Base-by-base conservation (phyloP, 2,113 vertebrate genomes). In the Campylorhamphus procurvoides region DNA sequence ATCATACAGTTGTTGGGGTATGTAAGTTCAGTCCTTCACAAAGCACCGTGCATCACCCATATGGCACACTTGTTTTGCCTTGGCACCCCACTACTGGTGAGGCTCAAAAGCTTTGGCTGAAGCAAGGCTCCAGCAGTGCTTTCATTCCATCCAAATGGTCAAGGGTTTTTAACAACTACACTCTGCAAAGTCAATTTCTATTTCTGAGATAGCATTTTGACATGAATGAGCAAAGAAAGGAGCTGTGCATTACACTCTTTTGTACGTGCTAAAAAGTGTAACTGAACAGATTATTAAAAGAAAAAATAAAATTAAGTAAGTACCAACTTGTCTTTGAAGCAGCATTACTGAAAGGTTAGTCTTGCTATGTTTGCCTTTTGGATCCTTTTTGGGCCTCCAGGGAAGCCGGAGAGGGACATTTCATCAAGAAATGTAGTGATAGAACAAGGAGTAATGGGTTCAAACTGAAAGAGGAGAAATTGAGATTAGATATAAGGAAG, bases 1-100 rank as follows among this genome's bases (percentile, higher is more conserved):
- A 73, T 78, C 53, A 2, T 28, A 25, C 67, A 60, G 42, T 12
- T 84, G 33, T 13, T 42, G 67, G 40, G 58, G 68, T 77, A 33
- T 50, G 55, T 80, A 93, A 81, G 86, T 64, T 62, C 3, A n/a
- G 31, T 24, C 56, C 53, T 82, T 63, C 18, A 89, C 67, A 83
- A 79, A 79, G 62, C 1, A 0, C 6, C 0, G 0, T 14, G 23
- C 35, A 76, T 76, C 49, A 49, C 0, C 2, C 52, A 9, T 47
- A n/a, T 1, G 3, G 24, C 59, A 84, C 69, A 62, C 2, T 56
- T 75, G 56, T 59, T 87, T 78, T 88, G 39, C 49, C 33, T 68
- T 46, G 52, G 49, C 52, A 78, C 39, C 47, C 7, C 56, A 18
- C 42, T 81, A 44, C 22, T 3, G 5, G 6, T 50, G 53, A 0